A percentile compares a stretch with the other conserved stretches of the same genome.
Conservation (phyloP, 1,140 invertebrate species). For the Zaprionus africanus region DNA sequence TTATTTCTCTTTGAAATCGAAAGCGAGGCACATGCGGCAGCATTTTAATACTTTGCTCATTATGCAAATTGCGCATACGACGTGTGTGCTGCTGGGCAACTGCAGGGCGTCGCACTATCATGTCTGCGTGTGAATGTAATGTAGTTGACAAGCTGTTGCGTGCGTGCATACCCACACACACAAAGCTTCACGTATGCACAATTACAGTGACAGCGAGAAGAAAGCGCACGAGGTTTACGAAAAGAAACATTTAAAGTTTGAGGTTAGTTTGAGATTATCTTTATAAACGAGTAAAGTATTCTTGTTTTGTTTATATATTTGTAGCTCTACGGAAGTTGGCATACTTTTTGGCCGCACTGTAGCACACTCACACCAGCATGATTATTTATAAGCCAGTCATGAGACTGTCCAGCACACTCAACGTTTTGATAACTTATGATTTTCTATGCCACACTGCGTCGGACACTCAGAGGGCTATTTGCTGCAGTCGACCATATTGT, state of each 20-base stretch:
- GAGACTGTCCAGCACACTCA: conserved; percentile 43
- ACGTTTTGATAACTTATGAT: conserved; percentile 59
- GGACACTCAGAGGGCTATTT: conserved; percentile 18
- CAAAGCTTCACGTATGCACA: neutral
- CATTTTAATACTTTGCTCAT: conserved; percentile 55
- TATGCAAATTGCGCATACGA: conserved; percentile 78
- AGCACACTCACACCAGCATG: neutral
- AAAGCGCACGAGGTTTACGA: conserved; percentile 5
- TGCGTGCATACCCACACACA: conserved; percentile 15
- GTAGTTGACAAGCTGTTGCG: conserved; percentile 70
- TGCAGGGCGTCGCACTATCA: conserved; percentile 47
- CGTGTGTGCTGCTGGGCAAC: conserved; percentile 46
- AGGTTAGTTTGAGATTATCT: neutral
- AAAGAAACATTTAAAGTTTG: neutral
- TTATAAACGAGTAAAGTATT: neutral
- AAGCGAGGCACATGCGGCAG: conserved; percentile 33
- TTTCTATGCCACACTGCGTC: conserved; percentile 24
- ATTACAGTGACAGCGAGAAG: conserved; percentile 4
- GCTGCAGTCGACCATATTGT: conserved; percentile 42
- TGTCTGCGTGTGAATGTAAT: conserved; percentile 45
- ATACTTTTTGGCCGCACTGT: conserved; percentile 10
- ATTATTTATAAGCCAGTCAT: conserved; percentile 44
- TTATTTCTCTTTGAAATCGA: conserved; percentile 34
- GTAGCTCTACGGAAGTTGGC: conserved; percentile 3
- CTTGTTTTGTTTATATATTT: neutral